phyloP scores from a whole-genome alignment of 2,113 vertebrate species.

The Eubucco bourcierii region DNA sequence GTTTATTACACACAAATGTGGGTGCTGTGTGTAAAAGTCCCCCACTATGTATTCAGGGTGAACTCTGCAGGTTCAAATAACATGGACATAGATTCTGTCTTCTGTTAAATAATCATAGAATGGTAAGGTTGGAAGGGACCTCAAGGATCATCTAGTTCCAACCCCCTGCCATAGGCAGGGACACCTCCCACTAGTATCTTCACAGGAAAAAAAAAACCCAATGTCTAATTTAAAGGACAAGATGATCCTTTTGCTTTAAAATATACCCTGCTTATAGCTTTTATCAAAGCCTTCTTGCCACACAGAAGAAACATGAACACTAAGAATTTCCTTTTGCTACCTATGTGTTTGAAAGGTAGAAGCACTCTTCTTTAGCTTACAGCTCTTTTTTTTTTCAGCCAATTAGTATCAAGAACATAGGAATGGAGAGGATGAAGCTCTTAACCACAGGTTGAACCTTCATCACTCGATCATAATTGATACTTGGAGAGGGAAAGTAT shows the following conservation, averaged over 20 bases:
- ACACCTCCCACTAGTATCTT: too few relatives aligned
- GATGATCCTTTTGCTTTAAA: not conserved
- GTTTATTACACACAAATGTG: not conserved
- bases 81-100: too few relatives aligned
- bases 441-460: not conserved
- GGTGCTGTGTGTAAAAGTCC: not conserved
- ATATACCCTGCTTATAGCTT: not conserved
- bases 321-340: not conserved
- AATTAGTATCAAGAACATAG: not conserved
- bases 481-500: not conserved
- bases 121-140: too few relatives aligned
- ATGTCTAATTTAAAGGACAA: not conserved
- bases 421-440: not conserved
- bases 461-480: not conserved
- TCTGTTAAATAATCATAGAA: not conserved
- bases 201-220: not conserved
- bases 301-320: fast-evolving
- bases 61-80: not conserved
- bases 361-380: not conserved
- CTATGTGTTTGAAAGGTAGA: not conserved
- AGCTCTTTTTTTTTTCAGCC: not conserved
- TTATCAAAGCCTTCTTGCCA: not conserved
- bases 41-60: not conserved
- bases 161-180: too few relatives aligned
- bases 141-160: too few relatives aligned